Conservation (phyloP, 1,140 invertebrate species). For the Drosophila jambulina region DNA sequence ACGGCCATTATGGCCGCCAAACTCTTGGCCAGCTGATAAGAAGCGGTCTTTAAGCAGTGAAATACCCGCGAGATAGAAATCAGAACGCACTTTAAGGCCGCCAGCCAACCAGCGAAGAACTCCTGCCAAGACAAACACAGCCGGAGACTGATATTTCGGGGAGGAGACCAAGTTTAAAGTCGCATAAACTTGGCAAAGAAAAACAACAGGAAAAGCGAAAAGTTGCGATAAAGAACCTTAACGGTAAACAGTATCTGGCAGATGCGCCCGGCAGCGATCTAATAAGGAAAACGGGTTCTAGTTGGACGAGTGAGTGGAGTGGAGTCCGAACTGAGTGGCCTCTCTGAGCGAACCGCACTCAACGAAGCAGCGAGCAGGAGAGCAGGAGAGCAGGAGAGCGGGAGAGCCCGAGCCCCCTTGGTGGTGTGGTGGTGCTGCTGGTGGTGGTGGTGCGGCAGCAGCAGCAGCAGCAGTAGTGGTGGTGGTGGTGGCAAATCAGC, state of each 20-base stretch:
- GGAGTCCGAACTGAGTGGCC: slow-evolving; percentile 3
- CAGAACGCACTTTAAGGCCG: slow-evolving; percentile 57
- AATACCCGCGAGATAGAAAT: slow-evolving; percentile 32
- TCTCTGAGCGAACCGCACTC: slow-evolving; percentile 43
- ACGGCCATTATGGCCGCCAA: slow-evolving; percentile 30
- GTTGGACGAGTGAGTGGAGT: slow-evolving; percentile 51
- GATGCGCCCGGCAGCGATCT: slow-evolving; percentile 66
- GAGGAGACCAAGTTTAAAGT: slow-evolving; percentile 74
- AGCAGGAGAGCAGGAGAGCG: slow-evolving; percentile 17
- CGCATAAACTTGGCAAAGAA: slow-evolving; percentile 30
- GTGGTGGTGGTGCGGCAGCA: slow-evolving; percentile 16
- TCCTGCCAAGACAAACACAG: slow-evolving; percentile 18
- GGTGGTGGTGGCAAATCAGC: slow-evolving; percentile 72
- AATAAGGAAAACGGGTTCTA: slow-evolving; percentile 72
- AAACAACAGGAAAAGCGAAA: slow-evolving; percentile 19
- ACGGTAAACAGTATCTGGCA: slow-evolving; percentile 71
- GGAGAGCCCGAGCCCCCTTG: slow-evolving; percentile 1
- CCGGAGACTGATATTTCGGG: slow-evolving; percentile 26
- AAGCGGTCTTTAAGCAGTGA: slow-evolving; percentile 25
- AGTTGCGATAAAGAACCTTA: slow-evolving; percentile 61
- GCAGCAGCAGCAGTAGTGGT: slow-evolving; percentile 22
- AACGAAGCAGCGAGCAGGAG: slow-evolving; percentile 30
- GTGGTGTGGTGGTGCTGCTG: slow-evolving; percentile 10
- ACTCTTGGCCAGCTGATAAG: slow-evolving; percentile 37
- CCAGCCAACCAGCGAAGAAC: slow-evolving; percentile 67